These are phyloP conservation scores for Lagopus muta DNA, from an alignment of 2,113 vertebrate genomes.

Conservation along the genomic window DNA sequence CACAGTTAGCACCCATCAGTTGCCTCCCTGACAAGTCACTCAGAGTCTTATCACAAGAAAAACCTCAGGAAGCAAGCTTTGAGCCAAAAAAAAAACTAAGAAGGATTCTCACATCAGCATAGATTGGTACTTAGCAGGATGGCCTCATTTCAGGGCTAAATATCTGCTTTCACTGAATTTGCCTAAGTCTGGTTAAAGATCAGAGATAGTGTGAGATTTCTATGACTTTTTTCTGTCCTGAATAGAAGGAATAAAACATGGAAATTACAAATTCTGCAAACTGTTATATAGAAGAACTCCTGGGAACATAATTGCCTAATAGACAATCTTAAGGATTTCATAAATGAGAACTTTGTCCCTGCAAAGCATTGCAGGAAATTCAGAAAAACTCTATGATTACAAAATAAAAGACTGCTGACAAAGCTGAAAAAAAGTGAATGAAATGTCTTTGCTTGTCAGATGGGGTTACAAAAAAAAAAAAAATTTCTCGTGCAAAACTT, in stretches of 20 bases:
- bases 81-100: too few species aligned
- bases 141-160: not conserved
- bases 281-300: not conserved
- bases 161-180: not conserved
- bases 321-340: not conserved
- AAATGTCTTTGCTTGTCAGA: not conserved
- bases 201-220: not conserved
- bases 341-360: not conserved
- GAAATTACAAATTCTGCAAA: accelerated
- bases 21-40: too few species aligned
- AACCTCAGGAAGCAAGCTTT: too few species aligned
- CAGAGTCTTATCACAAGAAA: too few species aligned
- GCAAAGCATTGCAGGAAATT: not conserved
- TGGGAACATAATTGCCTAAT: not conserved
- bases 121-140: not conserved
- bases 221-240: not conserved
- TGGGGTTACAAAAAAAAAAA: not conserved
- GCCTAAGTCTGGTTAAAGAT: not conserved
- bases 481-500: not conserved
- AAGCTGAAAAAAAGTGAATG: not conserved
- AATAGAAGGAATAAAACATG: not conserved
- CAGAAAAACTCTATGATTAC: not conserved
- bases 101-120: too few species aligned
- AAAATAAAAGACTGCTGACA: not conserved
- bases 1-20: too few species aligned